A percentile compares a stretch with the other conserved stretches of the same genome.
These are phyloP conservation scores for Notarius lentiginosus DNA, from an alignment of 2,113 vertebrate genomes.

Conservation along the genomic window DNA sequence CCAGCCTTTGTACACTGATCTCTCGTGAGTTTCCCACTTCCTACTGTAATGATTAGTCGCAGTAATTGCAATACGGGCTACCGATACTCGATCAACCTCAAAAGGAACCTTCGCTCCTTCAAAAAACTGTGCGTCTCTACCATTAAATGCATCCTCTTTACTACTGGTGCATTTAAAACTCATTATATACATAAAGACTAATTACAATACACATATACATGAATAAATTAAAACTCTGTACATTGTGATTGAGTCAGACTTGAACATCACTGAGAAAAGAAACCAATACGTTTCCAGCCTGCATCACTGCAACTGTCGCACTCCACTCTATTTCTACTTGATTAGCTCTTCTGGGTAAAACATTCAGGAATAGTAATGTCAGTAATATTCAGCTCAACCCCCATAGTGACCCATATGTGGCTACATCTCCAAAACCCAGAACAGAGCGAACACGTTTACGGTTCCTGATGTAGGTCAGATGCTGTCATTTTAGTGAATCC, in stretches of 20 bases:
- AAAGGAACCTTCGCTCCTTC: background rate
- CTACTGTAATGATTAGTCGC: background rate
- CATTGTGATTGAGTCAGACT: slow-evolving; percentile 4
- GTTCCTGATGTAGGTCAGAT: background rate
- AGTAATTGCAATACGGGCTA: background rate
- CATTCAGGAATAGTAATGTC: background rate
- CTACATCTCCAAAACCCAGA: background rate
- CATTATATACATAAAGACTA: slow-evolving; percentile 17
- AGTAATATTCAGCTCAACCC: background rate
- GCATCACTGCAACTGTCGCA: background rate
- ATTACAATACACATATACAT: background rate
- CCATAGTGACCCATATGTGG: background rate
- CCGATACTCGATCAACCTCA: background rate
- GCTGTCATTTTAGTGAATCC: slow-evolving; percentile 1
- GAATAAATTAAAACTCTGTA: slow-evolving; percentile 37
- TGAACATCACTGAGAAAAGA: background rate
- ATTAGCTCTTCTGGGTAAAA: background rate
- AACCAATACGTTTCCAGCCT: background rate
- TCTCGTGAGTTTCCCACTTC: background rate
- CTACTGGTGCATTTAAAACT: slow-evolving; percentile 31
- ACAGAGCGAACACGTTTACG: background rate
- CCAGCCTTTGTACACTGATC: background rate
- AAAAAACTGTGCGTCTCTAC: background rate
- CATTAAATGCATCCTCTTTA: background rate
- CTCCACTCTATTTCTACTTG: background rate